Evolutionary conservation across 2,113 vertebrate genomes (phyloP), one percentile per base, ranked within the genome.

Genomic region (Carollia perspicillata): DNA sequence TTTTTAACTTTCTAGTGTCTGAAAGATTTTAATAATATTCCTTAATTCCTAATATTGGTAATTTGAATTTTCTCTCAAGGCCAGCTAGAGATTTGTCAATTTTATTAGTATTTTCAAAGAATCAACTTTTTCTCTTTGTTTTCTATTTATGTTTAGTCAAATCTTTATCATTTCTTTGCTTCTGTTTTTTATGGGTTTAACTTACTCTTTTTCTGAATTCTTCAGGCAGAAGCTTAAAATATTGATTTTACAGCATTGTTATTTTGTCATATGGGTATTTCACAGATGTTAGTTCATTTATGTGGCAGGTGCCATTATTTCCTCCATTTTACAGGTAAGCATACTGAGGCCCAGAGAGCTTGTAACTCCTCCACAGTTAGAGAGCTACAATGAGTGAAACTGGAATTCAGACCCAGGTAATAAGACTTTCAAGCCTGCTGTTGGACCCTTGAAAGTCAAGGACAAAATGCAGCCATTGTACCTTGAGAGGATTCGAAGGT

Each of bases 91-190:
- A 23, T 58, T 90, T 90, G n/a, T 30, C 13, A 89, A 40, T 47
- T 84, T 93, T 65, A 90, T 53, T 37, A 58, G 35, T 74, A 14
- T 68, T 90, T 85, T 93, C 20, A 22, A 55, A 75, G 14, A 81
- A 49, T 3, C 42, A 88, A 2, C 6, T 8, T 89, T 95, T 58
- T 71, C 20, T 71, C 2, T 65, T 6, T 28, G 71, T 47, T 75
- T 92, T 72, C 33, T 58, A 69, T 1, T 85, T 89, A 8, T 51
- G 88, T 84, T 74, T 60, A 79, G n/a, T 72, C 35, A 66, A 49
- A 53, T 71, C 30, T 77, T 85, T 47, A 79, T 89, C 53, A 20
- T 53, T 33, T 86, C 8, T 68, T 84, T 77, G 28, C 44, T 77
- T 91, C 30, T 96, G 7, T 35, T 66, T 93, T 63, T 37, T 49